A percentile compares a stretch with the other conserved stretches of the same genome.
Conservation (phyloP, 2,113 vertebrate genomes). For the Gambusia holbrooki region DNA sequence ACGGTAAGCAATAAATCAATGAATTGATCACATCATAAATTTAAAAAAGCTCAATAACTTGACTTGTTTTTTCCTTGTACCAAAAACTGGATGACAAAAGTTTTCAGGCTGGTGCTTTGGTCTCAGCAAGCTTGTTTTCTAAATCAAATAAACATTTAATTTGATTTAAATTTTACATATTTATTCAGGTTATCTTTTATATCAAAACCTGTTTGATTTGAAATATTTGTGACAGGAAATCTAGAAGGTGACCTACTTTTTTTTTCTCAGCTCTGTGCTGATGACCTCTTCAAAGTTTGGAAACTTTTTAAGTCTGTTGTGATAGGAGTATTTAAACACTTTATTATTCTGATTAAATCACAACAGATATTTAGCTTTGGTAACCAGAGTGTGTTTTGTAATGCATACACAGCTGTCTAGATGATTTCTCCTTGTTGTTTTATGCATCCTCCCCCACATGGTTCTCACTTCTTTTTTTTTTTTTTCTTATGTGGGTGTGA, state of each 20-base stretch:
- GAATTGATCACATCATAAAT: too few relatives aligned
- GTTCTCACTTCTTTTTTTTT: conserved; percentile 25
- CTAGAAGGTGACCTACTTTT: too few relatives aligned
- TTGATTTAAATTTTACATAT: neutral
- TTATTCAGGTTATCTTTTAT: neutral
- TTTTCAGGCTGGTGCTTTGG: too few relatives aligned
- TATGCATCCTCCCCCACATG: conserved; percentile 41
- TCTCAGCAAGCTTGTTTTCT: too few relatives aligned
- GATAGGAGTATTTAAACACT: conserved; percentile 21
- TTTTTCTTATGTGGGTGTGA: conserved; percentile 24
- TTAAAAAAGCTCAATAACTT: too few relatives aligned
- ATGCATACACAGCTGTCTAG: conserved; percentile 12
- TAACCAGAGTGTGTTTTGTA: conserved; percentile 41
- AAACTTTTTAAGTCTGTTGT: conserved; percentile 35
- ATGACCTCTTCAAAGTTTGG: conserved; percentile 40
- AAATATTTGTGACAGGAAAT: neutral
- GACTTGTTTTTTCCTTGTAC: too few relatives aligned
- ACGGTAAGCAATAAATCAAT: too few relatives aligned
- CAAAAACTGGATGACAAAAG: too few relatives aligned
- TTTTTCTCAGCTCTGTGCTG: conserved; percentile 30
- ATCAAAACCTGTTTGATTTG: too few relatives aligned
- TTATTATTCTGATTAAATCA: neutral
- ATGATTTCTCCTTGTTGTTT: conserved; percentile 32
- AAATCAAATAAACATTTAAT: too few relatives aligned
- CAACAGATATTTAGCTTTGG: conserved; percentile 24